These are phyloP conservation scores for Callopanchax toddi DNA, from an alignment of 2,113 vertebrate genomes.

Conservation along the genomic window DNA sequence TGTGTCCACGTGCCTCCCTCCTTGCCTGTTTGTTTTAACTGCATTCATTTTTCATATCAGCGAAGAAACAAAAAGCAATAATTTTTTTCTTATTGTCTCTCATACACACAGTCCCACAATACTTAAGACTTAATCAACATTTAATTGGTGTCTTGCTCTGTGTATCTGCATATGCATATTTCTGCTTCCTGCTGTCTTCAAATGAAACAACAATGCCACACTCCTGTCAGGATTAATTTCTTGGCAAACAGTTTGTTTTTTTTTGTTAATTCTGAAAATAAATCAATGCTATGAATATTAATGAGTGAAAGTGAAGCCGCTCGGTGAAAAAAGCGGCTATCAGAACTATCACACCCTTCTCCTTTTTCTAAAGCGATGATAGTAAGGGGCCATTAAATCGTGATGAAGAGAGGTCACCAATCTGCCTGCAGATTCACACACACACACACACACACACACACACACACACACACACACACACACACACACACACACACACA, in stretches of 20 bases:
- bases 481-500: too few species aligned
- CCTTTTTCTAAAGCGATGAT: constrained; percentile 33
- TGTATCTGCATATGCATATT: constrained; percentile 80
- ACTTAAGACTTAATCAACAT: constrained; percentile 80
- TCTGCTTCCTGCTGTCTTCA: constrained; percentile 60
- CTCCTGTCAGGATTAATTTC: constrained; percentile 80
- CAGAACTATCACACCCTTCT: constrained; percentile 50
- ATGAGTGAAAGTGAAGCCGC: constrained; percentile 64
- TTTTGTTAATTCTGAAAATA: constrained; percentile 71
- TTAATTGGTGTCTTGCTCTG: constrained; percentile 78
- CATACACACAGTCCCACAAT: constrained; percentile 69
- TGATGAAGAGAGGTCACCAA: constrained; percentile 70
- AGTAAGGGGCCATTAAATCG: constrained; percentile 66
- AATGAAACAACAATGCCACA: constrained; percentile 71
- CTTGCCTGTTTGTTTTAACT: constrained; percentile 50
- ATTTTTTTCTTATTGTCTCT: constrained; percentile 49
- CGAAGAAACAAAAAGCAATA: constrained; percentile 28
- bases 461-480: neutral
- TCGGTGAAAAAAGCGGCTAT: constrained; percentile 60
- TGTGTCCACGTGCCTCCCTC: constrained; percentile 20
- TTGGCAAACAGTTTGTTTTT: constrained; percentile 68
- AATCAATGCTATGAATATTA: constrained; percentile 79
- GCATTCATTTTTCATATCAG: constrained; percentile 60
- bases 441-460: constrained; percentile 1
- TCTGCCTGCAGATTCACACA: constrained; percentile 30